phyloP scores from a whole-genome alignment of 2,113 vertebrate species.

The Myocastor coypus region DNA sequence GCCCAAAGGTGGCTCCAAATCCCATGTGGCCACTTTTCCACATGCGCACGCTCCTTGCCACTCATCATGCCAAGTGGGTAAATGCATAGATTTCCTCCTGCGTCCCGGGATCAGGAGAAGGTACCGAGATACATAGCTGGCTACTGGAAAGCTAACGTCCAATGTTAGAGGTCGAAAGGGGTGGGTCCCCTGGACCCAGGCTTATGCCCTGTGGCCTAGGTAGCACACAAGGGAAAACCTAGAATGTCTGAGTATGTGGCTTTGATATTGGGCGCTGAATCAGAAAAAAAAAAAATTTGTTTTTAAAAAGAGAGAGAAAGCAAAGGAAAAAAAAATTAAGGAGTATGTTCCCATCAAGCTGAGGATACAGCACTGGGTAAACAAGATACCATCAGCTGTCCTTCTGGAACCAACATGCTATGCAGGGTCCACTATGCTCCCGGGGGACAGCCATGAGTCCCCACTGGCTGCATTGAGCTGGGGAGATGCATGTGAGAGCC shows the following conservation, averaged over 20 bases:
- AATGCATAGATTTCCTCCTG: neutral
- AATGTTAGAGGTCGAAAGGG: neutral
- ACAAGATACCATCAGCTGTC: neutral
- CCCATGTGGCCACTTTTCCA: neutral
- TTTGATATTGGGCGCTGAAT: neutral
- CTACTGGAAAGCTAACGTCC: neutral
- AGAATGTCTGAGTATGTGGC: neutral
- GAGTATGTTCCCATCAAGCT: neutral
- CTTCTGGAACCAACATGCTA: neutral
- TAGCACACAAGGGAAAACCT: neutral
- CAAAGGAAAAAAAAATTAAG: neutral
- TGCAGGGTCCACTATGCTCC: neutral
- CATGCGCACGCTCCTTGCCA: neutral
- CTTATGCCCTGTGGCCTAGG: neutral
- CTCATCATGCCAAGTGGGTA: neutral
- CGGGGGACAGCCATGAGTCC: neutral
- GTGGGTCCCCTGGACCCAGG: neutral
- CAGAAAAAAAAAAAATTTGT: neutral
- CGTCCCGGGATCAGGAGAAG: neutral
- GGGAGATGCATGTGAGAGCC: neutral
- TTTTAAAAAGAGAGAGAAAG: no score
- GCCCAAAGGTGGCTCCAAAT: neutral
- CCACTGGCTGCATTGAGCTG: neutral
- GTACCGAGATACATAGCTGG: neutral
- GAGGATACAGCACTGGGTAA: neutral